Evolutionary conservation across 2,888 invertebrate genomes (phyloP).

Genomic region (Coelogynopora nodosa): DNA sequence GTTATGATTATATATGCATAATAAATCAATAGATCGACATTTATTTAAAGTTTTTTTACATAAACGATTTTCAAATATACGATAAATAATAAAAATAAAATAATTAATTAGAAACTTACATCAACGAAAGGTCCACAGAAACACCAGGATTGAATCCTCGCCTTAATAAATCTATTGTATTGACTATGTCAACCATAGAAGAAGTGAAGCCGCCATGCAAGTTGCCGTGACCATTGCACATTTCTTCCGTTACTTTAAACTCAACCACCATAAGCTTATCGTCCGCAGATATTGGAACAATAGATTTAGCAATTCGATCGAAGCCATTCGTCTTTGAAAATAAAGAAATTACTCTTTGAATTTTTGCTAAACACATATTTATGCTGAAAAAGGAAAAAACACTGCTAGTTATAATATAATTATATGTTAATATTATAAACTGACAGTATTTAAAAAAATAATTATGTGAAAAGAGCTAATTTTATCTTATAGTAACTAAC

Average conservation of each 20-base stretch:
- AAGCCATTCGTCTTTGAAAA: neutral
- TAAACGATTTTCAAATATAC: no score
- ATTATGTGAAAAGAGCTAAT: neutral
- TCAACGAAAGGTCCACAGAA: conserved; percentile 76
- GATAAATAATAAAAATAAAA: no score
- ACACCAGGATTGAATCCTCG: conserved; percentile 69
- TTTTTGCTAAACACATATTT: neutral
- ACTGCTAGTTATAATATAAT: no score
- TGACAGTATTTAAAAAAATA: neutral
- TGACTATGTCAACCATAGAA: conserved; percentile 73
- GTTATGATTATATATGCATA: no score
- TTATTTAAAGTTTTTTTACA: no score
- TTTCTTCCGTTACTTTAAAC: conserved; percentile 72
- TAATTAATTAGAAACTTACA: conserved; percentile 71
- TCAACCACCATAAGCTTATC: conserved; percentile 60
- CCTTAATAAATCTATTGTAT: conserved; percentile 76
- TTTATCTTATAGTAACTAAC: no score
- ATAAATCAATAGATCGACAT: no score
- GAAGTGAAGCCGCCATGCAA: conserved; percentile 82
- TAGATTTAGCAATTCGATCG: neutral
- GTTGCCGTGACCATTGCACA: conserved; percentile 72
- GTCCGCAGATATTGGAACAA: neutral
- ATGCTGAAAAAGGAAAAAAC: neutral
- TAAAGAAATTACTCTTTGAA: neutral
- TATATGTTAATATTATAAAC: no score